Base-by-base conservation (phyloP, 1,140 invertebrate genomes). In the Ylistrum balloti region DNA sequence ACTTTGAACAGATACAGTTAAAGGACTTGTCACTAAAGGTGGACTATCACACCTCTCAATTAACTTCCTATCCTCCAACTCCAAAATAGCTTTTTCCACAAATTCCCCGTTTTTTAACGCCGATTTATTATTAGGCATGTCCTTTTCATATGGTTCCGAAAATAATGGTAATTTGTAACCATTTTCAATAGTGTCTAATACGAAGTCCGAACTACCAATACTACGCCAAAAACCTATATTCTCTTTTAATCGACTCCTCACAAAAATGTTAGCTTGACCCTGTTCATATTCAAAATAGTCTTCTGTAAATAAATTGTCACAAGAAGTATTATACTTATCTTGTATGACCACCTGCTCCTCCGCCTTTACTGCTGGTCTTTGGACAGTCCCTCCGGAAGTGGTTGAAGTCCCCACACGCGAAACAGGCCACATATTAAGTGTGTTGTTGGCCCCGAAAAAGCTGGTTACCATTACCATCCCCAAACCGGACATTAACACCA, bases 1-100 rank as follows among this genome's bases (percentile, higher is more conserved):
- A 86, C 35, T 90, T 22, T 91, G 87, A 56, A 91, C 33, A 48
- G 88, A 91, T 33, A 93, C 92, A 7, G 90, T 91, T 17, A 93
- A 38, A 0, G 91, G 88, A 41, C 90, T 93, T 0, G 92, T 90
- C n/a, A 86, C 33, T 35, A 32, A 33, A 9, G 88, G 90, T 15
- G 33, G 0, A 22, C 17, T 1, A 0, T 11, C 32, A 41, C 32
- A 74, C 33, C 88, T 86, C 22, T 74, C 86, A 86, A 86, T 87
- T 0, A 89, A 85, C 74, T 56, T 41, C 41, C 41, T 86, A n/a
- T 86, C 56, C 85, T 88, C 45, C 33, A 93, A 87, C 33, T 93
- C 90, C n/a, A 22, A 20, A 45, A 92, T 88, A 22, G 90, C 90
- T 88, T 87, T 20, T 22, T 33, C 33, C 32, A 92, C 89, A 86